Percentiles rank a stretch among this genome's conserved stretches.
Conservation (phyloP, 2,797 vertebrate genomes). For the Coracias cyanogaster region DNA sequence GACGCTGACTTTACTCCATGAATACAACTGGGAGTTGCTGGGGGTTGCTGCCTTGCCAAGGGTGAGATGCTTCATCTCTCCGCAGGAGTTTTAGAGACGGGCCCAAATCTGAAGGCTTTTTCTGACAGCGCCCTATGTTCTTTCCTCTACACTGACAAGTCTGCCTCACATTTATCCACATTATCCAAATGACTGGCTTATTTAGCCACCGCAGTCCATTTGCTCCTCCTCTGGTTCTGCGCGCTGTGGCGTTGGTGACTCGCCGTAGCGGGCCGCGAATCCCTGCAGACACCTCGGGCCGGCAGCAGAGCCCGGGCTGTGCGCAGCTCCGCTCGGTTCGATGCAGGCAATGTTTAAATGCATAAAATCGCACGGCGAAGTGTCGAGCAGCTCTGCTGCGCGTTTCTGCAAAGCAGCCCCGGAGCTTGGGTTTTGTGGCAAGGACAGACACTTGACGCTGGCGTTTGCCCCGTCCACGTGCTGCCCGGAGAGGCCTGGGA, state of each 20-base stretch:
- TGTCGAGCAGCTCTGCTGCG: neutral
- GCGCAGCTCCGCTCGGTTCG: neutral
- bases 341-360: slow-evolving; percentile 76
- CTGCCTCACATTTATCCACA: rapidly evolving
- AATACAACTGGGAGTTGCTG: neutral
- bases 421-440: slow-evolving; percentile 45
- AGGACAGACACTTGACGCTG: neutral
- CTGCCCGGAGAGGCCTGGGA: neutral
- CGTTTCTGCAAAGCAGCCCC: neutral
- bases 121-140: neutral
- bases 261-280: rapidly evolving
- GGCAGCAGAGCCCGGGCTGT: rapidly evolving
- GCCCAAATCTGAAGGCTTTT: neutral
- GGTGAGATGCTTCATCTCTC: neutral
- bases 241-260: neutral
- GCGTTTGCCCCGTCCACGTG: slow-evolving; percentile 33
- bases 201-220: rapidly evolving
- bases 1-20: neutral
- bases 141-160: neutral
- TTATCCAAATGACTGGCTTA: rapidly evolving
- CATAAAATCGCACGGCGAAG: neutral
- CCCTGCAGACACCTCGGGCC: rapidly evolving
- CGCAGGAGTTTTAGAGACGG: neutral
- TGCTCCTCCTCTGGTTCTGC: neutral
- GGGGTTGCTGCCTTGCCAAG: neutral